These are phyloP conservation scores for Cinclus mexicanus DNA, from an alignment of 2,113 vertebrate species.

Conservation along the genomic window DNA sequence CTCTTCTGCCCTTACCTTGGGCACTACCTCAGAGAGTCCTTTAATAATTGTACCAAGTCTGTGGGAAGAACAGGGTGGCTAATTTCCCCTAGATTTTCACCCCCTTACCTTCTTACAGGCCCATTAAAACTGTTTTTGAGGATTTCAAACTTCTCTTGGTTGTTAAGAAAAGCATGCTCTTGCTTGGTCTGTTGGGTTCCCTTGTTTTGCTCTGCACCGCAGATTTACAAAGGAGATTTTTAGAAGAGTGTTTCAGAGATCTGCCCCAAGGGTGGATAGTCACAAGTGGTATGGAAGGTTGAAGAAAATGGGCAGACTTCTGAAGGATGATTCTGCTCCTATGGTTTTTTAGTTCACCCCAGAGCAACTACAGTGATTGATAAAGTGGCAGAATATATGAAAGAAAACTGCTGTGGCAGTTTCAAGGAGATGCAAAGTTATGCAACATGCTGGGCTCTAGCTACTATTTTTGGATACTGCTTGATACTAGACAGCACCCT, in stretches of 20 bases:
- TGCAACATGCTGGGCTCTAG: not conserved
- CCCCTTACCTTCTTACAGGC: not conserved
- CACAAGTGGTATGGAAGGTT: not conserved
- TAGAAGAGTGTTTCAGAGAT: not conserved
- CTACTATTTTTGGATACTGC: not conserved
- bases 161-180: not conserved
- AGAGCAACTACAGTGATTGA: not conserved
- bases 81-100: not conserved
- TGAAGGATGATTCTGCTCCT: not conserved
- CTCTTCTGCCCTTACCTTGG: not conserved
- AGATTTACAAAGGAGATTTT: not conserved
- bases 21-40: not conserved
- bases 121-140: not conserved
- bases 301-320: not conserved
- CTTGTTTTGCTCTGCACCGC: fast-evolving
- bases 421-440: not conserved
- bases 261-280: too few species aligned
- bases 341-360: not conserved
- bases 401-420: not conserved
- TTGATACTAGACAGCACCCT: not conserved
- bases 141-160: not conserved
- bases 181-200: not conserved
- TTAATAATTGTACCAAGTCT: not conserved
- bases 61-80: not conserved
- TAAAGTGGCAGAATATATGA: not conserved